Evolutionary conservation across 2,888 invertebrate genomes (phyloP).

Genomic region (Ptycholaimellus sp.): DNA sequence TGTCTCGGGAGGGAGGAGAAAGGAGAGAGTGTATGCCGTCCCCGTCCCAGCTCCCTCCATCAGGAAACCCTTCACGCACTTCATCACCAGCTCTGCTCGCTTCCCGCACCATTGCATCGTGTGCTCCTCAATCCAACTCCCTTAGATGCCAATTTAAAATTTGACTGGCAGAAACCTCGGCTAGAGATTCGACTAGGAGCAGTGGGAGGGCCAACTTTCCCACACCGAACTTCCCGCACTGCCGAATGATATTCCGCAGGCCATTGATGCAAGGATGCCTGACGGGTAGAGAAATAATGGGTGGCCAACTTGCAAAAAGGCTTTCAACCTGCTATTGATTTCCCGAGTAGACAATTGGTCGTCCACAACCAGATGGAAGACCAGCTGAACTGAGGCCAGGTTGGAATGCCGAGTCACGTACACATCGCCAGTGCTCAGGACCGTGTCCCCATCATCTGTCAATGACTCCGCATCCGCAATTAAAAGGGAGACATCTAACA

Average conservation of each 20-base stretch:
- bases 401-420: constrained; percentile 47
- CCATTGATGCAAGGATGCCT: constrained; percentile 72
- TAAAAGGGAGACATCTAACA: too few species aligned
- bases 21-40: constrained; percentile 61
- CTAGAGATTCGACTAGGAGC: constrained; percentile 63
- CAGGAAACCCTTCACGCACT: constrained; percentile 98
- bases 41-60: too few species aligned
- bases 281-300: too few species aligned
- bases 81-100: constrained; percentile 82
- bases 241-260: constrained; percentile 71
- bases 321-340: constrained; percentile 43
- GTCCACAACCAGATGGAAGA: constrained; percentile 80
- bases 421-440: constrained; percentile 31
- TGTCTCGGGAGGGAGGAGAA: constrained; percentile 56
- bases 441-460: too few species aligned
- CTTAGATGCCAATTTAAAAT: too few species aligned
- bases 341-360: constrained; percentile 44
- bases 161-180: too few species aligned
- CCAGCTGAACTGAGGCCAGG: constrained; percentile 70
- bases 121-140: constrained; percentile 42
- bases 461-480: too few species aligned
- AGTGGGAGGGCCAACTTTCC: constrained; percentile 76
- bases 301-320: too few species aligned
- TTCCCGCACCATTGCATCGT: constrained; percentile 85
- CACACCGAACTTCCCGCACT: constrained; percentile 77